A percentile compares a stretch with the other conserved stretches of the same genome.
phyloP scores from a whole-genome alignment of 2,797 vertebrate genomes.

The Synaphobranchus kaupii region DNA sequence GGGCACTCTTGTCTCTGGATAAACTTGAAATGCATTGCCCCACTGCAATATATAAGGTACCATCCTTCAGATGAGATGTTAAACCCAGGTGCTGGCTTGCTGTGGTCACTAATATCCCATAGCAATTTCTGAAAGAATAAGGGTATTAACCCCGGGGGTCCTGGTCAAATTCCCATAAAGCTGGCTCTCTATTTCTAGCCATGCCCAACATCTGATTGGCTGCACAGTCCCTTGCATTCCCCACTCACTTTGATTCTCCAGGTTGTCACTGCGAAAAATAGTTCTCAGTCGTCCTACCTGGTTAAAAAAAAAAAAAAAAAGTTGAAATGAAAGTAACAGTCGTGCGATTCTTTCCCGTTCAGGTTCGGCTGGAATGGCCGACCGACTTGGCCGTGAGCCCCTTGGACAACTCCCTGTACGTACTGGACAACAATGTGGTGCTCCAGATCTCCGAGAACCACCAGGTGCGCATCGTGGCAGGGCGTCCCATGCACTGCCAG shows the following conservation, averaged over 20 bases:
- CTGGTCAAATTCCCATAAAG: not conserved
- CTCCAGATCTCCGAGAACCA: conserved; percentile 98
- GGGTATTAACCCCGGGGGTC: not conserved
- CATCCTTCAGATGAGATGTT: not conserved
- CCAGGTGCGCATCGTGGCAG: conserved; percentile 66
- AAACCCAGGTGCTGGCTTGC: not conserved
- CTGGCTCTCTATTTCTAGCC: not conserved
- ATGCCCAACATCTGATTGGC: not conserved
- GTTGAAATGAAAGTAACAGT: not conserved
- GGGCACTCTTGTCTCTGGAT: not conserved
- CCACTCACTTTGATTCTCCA: not conserved
- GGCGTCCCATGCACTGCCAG: conserved; percentile 59
- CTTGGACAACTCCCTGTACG: conserved; percentile 95
- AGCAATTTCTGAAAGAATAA: not conserved
- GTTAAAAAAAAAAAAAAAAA: not conserved
- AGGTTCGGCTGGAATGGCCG: conserved; percentile 77
- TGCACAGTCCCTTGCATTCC: no score
- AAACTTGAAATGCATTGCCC: not conserved
- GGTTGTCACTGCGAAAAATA: not conserved
- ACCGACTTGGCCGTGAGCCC: conserved; percentile 85
- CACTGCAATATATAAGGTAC: not conserved
- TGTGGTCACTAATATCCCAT: not conserved
- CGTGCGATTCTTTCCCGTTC: conserved; percentile 30
- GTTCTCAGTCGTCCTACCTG: not conserved
- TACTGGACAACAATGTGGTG: conserved; percentile 96